These are phyloP conservation scores for Melanotaenia duboulayi DNA, from an alignment of 2,113 vertebrate species.

Conservation along the genomic window DNA sequence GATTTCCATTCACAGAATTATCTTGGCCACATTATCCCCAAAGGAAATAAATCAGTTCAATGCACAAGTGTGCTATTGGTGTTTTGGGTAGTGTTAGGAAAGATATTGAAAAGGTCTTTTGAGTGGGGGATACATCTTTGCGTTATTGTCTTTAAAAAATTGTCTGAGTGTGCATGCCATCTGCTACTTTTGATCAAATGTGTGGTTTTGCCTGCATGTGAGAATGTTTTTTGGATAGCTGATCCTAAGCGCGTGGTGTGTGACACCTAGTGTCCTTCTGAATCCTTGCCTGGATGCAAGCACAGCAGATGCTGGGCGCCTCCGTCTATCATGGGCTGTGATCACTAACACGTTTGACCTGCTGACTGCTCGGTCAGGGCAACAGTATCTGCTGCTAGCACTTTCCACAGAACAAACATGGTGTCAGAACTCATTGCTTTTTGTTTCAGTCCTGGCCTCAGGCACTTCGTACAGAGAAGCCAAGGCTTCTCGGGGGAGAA, in stretches of 20 bases:
- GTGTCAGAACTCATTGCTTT: constrained; percentile 38
- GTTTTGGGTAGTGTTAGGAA: constrained; percentile 24
- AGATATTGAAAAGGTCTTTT: constrained; percentile 46
- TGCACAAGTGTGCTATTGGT: constrained; percentile 33
- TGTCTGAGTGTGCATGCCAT: constrained; percentile 11
- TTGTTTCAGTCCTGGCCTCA: constrained; percentile 43
- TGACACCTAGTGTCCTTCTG: constrained; percentile 54
- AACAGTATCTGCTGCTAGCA: constrained; percentile 49
- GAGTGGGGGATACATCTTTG: constrained; percentile 13
- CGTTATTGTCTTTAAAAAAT: background rate
- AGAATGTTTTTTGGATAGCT: constrained; percentile 10
- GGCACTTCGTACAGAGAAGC: background rate
- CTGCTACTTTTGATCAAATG: constrained; percentile 20
- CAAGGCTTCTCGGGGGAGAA: constrained; percentile 8
- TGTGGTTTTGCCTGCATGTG: constrained; percentile 7
- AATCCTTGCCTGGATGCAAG: constrained; percentile 66
- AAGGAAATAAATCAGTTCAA: constrained; percentile 48
- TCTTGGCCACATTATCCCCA: no score
- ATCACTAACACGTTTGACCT: constrained; percentile 77
- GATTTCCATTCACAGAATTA: constrained; percentile 37
- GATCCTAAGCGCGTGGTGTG: constrained; percentile 3
- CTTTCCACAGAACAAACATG: constrained; percentile 42
- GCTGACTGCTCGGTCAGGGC: constrained; percentile 62
- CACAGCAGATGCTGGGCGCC: constrained; percentile 69
- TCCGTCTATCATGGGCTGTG: constrained; percentile 37